A percentile compares a stretch with the other conserved stretches of the same genome.
Evolutionary conservation across 1,140 invertebrate genomes (phyloP).

Genomic region (Amphibalanus amphitrite): DNA sequence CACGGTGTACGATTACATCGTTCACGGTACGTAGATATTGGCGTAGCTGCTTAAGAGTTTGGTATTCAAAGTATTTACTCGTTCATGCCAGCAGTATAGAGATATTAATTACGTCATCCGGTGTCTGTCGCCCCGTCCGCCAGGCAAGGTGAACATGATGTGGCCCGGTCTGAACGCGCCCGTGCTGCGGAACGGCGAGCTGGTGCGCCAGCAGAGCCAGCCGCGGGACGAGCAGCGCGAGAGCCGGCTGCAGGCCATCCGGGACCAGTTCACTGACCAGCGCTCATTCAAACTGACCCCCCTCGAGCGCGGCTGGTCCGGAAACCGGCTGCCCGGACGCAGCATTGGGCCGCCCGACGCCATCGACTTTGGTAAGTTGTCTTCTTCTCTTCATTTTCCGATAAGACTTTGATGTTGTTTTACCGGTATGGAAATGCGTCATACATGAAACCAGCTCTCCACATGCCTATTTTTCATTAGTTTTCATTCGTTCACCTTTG

Average conservation of each 20-base stretch:
- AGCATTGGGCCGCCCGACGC: conserved; percentile 75
- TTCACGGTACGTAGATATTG: too few relatives aligned
- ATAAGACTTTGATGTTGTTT: too few relatives aligned
- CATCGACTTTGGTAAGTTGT: conserved; percentile 40
- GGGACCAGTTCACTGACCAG: conserved; percentile 48
- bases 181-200: conserved; percentile 41
- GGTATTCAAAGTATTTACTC: too few relatives aligned
- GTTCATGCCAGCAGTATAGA: too few relatives aligned
- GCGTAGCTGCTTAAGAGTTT: too few relatives aligned
- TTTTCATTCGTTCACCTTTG: too few relatives aligned
- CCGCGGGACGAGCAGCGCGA: conserved; percentile 52
- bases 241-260: conserved; percentile 45
- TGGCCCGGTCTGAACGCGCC: conserved; percentile 84
- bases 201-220: conserved; percentile 47
- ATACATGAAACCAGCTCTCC: too few relatives aligned
- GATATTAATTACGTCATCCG: too few relatives aligned
- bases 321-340: conserved; percentile 56
- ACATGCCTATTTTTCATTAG: too few relatives aligned
- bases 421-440: too few relatives aligned
- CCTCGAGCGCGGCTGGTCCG: conserved; percentile 76
- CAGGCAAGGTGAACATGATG: conserved; percentile 55
- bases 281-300: conserved; percentile 44
- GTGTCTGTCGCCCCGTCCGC: conserved; percentile 12
- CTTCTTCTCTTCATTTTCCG: too few relatives aligned
- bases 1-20: too few relatives aligned